Conservation (phyloP, 2,113 vertebrate species). For the Anarrhichthys ocellatus region DNA sequence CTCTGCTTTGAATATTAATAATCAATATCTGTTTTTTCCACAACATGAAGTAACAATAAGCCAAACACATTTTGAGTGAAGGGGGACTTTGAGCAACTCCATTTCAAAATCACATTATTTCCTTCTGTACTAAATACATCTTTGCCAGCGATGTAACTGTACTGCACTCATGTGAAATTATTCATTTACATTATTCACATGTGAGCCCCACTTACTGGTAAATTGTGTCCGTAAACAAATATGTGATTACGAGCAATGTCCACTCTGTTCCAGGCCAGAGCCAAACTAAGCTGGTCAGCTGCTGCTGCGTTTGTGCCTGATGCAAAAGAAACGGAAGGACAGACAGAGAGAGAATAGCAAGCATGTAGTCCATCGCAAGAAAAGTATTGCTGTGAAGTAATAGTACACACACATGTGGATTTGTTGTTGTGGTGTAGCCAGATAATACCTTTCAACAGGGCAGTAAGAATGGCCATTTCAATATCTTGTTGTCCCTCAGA, state of each 20-base stretch:
- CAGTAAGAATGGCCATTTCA: slow-evolving; percentile 98
- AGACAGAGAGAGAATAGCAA: neutral
- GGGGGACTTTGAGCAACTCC: neutral
- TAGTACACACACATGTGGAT: neutral
- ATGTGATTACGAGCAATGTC: slow-evolving; percentile 98
- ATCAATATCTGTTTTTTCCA: neutral
- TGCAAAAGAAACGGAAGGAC: slow-evolving; percentile 15
- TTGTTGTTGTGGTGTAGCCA: neutral
- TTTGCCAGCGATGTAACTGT: neutral
- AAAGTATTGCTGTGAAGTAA: neutral
- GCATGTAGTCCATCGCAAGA: neutral
- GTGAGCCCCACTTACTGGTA: slow-evolving; percentile 87
- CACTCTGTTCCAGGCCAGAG: slow-evolving; percentile 98
- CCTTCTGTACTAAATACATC: neutral
- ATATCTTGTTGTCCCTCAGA: slow-evolving; percentile 96
- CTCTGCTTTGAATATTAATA: neutral
- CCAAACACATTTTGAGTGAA: neutral
- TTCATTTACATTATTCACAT: neutral
- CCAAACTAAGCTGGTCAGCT: slow-evolving; percentile 95
- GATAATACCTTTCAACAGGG: slow-evolving; percentile 95
- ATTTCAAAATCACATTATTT: neutral
- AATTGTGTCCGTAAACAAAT: slow-evolving; percentile 96
- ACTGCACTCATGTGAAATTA: neutral
- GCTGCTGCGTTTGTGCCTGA: slow-evolving; percentile 96
- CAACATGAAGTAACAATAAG: neutral